Percentiles rank a stretch among this genome's conserved stretches.
Evolutionary conservation across 1,140 invertebrate genomes (phyloP).

Genomic region (Anthonomus grandis): DNA sequence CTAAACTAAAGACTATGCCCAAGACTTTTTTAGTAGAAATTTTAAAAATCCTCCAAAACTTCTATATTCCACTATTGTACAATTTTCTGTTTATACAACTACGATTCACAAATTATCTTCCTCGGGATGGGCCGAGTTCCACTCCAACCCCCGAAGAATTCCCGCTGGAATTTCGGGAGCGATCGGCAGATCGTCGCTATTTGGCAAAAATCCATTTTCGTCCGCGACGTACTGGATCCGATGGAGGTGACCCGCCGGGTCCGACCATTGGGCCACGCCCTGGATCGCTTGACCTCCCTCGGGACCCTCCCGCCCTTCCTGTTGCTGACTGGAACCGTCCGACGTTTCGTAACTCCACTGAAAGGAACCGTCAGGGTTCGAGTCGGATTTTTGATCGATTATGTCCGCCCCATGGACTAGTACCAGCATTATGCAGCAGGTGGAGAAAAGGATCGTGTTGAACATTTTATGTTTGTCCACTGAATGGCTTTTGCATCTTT

Average conservation of each 20-base stretch:
- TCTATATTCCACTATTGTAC: too few species aligned
- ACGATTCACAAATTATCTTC: slow-evolving; percentile 11
- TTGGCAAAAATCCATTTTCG: slow-evolving; percentile 57
- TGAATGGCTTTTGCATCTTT: too few species aligned
- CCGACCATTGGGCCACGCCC: slow-evolving; percentile 63
- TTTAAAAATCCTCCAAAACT: too few species aligned
- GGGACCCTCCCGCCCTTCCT: slow-evolving; percentile 34
- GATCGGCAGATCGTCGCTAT: slow-evolving; percentile 57
- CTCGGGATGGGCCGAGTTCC: slow-evolving; percentile 30
- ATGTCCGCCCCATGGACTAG: too few species aligned
- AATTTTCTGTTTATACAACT: background rate
- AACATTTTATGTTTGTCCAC: too few species aligned
- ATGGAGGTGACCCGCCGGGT: slow-evolving; percentile 59
- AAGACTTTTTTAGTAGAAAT: too few species aligned
- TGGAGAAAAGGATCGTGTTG: too few species aligned
- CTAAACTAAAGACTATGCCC: too few species aligned
- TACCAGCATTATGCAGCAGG: too few species aligned
- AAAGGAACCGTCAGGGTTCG: background rate
- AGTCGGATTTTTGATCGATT: too few species aligned
- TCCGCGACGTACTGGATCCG: slow-evolving; percentile 57
- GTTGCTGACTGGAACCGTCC: slow-evolving; percentile 4
- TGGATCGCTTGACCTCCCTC: slow-evolving; percentile 55
- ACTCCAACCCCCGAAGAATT: slow-evolving; percentile 51
- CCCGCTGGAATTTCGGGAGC: slow-evolving; percentile 51
- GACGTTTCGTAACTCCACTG: background rate